Conservation (phyloP, 2,797 vertebrate species). For the Tarsius wallacei region DNA sequence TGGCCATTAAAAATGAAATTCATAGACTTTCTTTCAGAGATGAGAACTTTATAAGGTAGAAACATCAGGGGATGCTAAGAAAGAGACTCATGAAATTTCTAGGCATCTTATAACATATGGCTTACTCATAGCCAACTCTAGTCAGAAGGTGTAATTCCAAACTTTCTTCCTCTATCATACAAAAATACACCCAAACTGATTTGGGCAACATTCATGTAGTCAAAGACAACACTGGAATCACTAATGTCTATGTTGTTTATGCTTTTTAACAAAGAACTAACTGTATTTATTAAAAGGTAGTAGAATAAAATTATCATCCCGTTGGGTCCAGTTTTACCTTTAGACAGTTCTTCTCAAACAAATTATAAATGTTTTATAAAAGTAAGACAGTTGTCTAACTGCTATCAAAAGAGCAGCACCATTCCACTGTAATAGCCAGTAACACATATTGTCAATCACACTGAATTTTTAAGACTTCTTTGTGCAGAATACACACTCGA, state of each 20-base stretch:
- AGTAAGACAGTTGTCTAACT: conserved; percentile 52
- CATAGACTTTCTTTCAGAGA: conserved; percentile 21
- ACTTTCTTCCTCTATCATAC: neutral
- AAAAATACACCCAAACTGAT: neutral
- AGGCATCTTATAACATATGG: neutral
- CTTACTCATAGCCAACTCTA: conserved; percentile 18
- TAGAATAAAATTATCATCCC: conserved; percentile 65
- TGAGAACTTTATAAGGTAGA: neutral
- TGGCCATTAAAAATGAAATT: neutral
- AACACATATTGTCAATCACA: conserved; percentile 26
- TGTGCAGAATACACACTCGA: neutral
- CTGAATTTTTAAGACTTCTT: conserved; percentile 49
- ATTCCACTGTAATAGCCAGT: conserved; percentile 22
- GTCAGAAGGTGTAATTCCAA: neutral
- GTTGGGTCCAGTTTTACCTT: conserved; percentile 66
- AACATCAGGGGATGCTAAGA: neutral
- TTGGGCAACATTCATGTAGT: neutral
- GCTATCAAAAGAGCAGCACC: conserved; percentile 15
- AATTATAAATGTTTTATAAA: conserved; percentile 60
- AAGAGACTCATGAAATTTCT: neutral
- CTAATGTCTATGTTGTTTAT: conserved; percentile 7
- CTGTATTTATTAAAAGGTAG: conserved; percentile 48
- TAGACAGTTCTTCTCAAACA: conserved; percentile 59
- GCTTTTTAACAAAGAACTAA: conserved; percentile 45
- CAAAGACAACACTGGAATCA: neutral